Evolutionary conservation across 2,888 invertebrate genomes (phyloP).

Genomic region (Phyllotreta striolata): DNA sequence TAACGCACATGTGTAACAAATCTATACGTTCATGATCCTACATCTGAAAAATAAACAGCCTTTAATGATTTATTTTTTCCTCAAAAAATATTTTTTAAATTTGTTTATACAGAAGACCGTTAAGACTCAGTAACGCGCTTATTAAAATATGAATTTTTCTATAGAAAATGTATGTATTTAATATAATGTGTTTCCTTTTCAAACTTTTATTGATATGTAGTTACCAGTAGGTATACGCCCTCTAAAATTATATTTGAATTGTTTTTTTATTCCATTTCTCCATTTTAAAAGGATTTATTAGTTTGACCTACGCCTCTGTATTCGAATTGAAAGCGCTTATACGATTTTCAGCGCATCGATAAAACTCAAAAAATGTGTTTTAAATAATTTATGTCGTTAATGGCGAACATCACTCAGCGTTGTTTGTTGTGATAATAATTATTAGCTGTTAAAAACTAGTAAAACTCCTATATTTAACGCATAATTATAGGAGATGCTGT

Average conservation of each 20-base stretch:
- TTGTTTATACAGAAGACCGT: conserved; percentile 28
- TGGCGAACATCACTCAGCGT: conserved; percentile 31
- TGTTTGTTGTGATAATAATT: conserved; percentile 37
- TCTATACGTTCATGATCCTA: conserved; percentile 2
- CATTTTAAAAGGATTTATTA: background rate
- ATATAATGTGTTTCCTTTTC: too few species aligned
- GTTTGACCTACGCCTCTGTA: conserved; percentile 1
- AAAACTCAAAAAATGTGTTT: conserved; percentile 21
- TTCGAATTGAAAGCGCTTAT: conserved; percentile 21
- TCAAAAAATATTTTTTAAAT: conserved; percentile 24
- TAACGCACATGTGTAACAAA: conserved; percentile 7
- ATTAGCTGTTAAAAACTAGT: conserved; percentile 37
- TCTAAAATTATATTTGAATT: too few species aligned
- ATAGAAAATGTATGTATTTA: too few species aligned
- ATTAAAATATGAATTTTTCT: too few species aligned
- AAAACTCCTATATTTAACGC: conserved; percentile 23
- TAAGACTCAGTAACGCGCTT: conserved; percentile 2
- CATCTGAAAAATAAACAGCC: conserved; percentile 27
- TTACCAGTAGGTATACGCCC: too few species aligned
- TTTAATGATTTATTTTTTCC: conserved; percentile 36
- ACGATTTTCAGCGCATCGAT: conserved; percentile 31
- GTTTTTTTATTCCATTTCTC: too few species aligned
- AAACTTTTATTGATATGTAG: too few species aligned
- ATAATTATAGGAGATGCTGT: conserved; percentile 23
- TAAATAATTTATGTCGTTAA: conserved; percentile 30